Base-by-base conservation (phyloP, 2,797 vertebrate genomes). In the Siniperca scherzeri region DNA sequence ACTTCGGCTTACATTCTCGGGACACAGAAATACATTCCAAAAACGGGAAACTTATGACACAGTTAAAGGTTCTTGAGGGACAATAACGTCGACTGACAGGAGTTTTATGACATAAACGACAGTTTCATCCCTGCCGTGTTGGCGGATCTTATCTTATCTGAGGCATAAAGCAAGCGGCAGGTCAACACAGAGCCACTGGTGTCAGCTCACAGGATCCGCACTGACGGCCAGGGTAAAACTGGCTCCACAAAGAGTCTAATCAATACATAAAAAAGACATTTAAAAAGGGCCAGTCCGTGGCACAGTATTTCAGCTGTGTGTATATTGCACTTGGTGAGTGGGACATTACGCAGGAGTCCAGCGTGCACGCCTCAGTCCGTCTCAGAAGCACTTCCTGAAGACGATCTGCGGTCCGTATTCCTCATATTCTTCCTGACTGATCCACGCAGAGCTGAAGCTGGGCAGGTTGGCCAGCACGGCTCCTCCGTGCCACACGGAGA, bases 371-470 rank as follows among this genome's bases (percentile, higher is more conserved):
- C 62, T 2, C 10, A n/a, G 44, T 33, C 46, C 4, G 1, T 25
- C 55, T 96, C 89, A 97, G 89, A 97, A 96, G 65, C 96, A 97
- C 86, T 96, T 96, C 83, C 95, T 95, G 90, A 94, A 93, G 71
- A 96, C 94, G 0, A 96, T 96, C 76, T 94, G 93, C 0, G 96
- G 93, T 1, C 96, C 96, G 1, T 89, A 88, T 81, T 97, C 96
- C 8, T 96, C 93, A 0, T 96, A 97, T 50, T 96, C 96, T 0
- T 94, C 91, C 36, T 65, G 91, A 52, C 92, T 93, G 93, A 96
- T 96, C 95, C 96, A 97, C 2, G 93, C 90, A 0, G 86, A 78
- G 78, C 44, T 44, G 68, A 95, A 93, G 12, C 85, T 52, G 0
- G 91, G 76, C 72, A 95, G 66, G 84, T 71, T 91, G 80, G 95